Evolutionary conservation across 1,140 invertebrate genomes (phyloP).

Genomic region (Leptonema lineaticorne): DNA sequence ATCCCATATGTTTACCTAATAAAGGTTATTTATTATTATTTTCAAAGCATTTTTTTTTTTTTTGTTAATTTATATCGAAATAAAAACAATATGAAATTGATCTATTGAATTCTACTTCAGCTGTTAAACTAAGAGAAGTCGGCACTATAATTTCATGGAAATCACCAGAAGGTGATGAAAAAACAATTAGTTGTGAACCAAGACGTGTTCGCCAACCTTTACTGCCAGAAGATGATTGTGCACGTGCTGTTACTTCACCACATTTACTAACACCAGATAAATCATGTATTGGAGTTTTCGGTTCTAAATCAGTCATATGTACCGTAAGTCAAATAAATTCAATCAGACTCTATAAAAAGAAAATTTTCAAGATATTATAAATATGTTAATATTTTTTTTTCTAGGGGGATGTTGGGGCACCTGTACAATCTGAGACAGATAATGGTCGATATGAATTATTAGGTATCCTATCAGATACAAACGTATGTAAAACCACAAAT

Average conservation of each 20-base stretch:
- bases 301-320: constrained; percentile 47
- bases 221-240: constrained; percentile 50
- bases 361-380: not conserved
- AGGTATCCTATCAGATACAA: constrained; percentile 52
- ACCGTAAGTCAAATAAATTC: constrained; percentile 42
- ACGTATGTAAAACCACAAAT: constrained; percentile 49
- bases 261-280: constrained; percentile 44
- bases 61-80: no score
- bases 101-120: no score
- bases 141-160: constrained; percentile 61
- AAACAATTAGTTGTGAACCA: constrained; percentile 46
- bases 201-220: constrained; percentile 56
- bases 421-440: constrained; percentile 53
- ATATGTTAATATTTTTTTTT: constrained; percentile 23
- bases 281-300: constrained; percentile 55
- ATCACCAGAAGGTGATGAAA: not conserved
- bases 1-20: constrained; percentile 56
- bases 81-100: no score
- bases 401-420: constrained; percentile 54
- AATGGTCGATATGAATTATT: constrained; percentile 53
- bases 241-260: constrained; percentile 29
- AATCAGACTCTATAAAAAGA: not conserved
- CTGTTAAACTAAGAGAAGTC: constrained; percentile 51
- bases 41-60: no score
- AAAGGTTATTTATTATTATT: not conserved